Evolutionary conservation across 2,888 invertebrate species (phyloP), one percentile per base, ranked within the genome.

Genomic region (Ptychoptera albimana): DNA sequence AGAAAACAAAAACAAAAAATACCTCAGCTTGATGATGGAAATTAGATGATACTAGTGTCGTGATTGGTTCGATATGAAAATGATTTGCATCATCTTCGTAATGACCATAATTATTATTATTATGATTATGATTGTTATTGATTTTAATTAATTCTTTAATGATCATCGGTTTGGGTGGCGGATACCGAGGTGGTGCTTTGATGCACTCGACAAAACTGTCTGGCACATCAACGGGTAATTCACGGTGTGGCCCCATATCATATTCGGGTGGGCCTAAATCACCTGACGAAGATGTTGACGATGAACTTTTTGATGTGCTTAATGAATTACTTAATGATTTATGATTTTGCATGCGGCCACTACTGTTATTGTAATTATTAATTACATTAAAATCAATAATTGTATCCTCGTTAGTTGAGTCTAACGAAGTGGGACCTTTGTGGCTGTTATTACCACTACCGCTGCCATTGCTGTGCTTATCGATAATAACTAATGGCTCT

Each of bases 151-250:
- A 52, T 44, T 55, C 55, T 50, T 55, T 55, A 30, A 55, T 50
- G 45, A 51, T 53, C 49, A 52, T 52, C 39, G 52, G 54, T 9
- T 58, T 56, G 53, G 72, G 73, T 53, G 73, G 69, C 39, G 79
- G 78, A 59, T 77, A 78, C 55, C 77, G 77, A 36, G 79, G 77
- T 37, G 79, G 73, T 2, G 74, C 73, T 71, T 88, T 89, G 61
- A 82, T 79, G 51, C 82, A 74, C 58, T 83, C 86, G 51, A 87
- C 78, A 68, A 89, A 91, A 57, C 80, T 78, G 50, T 86, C 87
- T 5, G 91, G 91, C 50, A 88, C 88, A 64, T 91, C 91, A 46
- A 91, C 87, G 3, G 91, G 84, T 71, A 79, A 70, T 61, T 80
- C 80, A 49, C 78, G 68, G 55, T 67, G 66, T 47, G 62, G 47